Evolutionary conservation across 2,888 invertebrate genomes (phyloP).

Genomic region (Gymnosoma rotundatum): DNA sequence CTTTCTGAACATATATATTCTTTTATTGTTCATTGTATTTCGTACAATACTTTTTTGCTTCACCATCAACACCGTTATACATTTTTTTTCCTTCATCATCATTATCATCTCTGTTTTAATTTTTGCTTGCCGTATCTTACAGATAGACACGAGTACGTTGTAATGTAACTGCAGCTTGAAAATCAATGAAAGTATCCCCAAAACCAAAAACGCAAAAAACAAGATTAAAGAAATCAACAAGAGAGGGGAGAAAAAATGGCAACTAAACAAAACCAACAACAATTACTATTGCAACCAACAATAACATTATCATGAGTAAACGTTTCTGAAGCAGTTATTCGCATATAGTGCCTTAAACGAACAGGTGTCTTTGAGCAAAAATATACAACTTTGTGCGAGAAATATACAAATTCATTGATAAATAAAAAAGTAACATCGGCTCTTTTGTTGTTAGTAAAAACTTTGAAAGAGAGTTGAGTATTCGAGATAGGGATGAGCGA

Average conservation of each 20-base stretch:
- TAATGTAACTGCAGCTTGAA: conserved; percentile 56
- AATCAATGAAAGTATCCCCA: conserved; percentile 70
- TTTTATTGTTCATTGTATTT: conserved; percentile 40
- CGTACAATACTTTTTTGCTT: conserved; percentile 43
- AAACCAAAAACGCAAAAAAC: conserved; percentile 49
- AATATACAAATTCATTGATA: conserved; percentile 64
- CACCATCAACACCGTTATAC: conserved; percentile 67
- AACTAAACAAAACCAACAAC: conserved; percentile 24
- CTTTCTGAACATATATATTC: conserved; percentile 28
- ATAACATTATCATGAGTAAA: conserved; percentile 68
- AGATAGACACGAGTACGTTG: conserved; percentile 56
- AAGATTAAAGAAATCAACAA: neutral
- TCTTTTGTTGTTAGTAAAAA: neutral
- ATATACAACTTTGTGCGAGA: conserved; percentile 36
- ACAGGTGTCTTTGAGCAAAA: conserved; percentile 65
- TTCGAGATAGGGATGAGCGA: too few species aligned
- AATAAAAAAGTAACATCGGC: conserved; percentile 29
- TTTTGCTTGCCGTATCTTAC: conserved; percentile 28
- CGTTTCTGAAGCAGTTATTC: conserved; percentile 55
- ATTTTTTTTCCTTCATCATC: conserved; percentile 12
- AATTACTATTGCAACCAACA: conserved; percentile 55
- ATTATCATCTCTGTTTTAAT: conserved; percentile 37
- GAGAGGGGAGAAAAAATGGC: conserved; percentile 35
- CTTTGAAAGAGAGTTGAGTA: conserved; percentile 21
- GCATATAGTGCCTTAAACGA: conserved; percentile 21